Conservation (phyloP, 2,888 invertebrate genomes). For the Syritta pipiens region DNA sequence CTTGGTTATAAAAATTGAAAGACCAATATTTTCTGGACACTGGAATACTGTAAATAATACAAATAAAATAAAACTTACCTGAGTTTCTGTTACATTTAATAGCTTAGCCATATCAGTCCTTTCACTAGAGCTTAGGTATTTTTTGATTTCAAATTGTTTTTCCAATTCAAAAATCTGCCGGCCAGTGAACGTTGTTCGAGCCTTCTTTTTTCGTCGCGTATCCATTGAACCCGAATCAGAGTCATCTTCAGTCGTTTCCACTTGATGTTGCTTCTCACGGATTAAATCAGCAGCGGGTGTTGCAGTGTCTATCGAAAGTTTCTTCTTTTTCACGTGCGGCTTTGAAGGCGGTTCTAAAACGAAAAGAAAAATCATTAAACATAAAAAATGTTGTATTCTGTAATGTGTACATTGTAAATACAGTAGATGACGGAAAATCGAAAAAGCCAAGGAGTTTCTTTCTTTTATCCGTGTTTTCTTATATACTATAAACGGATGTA, state of each 20-base stretch:
- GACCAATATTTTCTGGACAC: no score
- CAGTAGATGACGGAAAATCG: no score
- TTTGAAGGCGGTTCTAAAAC: slow-evolving; percentile 67
- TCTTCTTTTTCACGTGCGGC: slow-evolving; percentile 76
- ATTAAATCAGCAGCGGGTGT: slow-evolving; percentile 30
- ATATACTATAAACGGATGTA: no score
- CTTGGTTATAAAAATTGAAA: no score
- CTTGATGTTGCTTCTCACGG: slow-evolving; percentile 52
- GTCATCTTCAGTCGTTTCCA: slow-evolving; percentile 80
- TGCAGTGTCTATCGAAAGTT: slow-evolving; percentile 67
- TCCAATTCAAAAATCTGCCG: slow-evolving; percentile 97
- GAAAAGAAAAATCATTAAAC: neutral
- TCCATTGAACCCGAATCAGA: slow-evolving; percentile 81
- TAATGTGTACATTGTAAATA: no score
- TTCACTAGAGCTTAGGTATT: slow-evolving; percentile 96
- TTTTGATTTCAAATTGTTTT: slow-evolving; percentile 96
- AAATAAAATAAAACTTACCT: no score
- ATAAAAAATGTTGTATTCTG: no score
- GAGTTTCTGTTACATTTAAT: slow-evolving; percentile 96
- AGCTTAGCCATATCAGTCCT: slow-evolving; percentile 96
- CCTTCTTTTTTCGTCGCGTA: slow-evolving; percentile 87
- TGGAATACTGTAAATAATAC: no score
- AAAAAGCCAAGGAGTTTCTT: no score
- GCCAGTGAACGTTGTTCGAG: slow-evolving; percentile 96
- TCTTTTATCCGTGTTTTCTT: no score